phyloP scores from a whole-genome alignment of 2,113 vertebrate genomes.

The Neogobius melanostomus region DNA sequence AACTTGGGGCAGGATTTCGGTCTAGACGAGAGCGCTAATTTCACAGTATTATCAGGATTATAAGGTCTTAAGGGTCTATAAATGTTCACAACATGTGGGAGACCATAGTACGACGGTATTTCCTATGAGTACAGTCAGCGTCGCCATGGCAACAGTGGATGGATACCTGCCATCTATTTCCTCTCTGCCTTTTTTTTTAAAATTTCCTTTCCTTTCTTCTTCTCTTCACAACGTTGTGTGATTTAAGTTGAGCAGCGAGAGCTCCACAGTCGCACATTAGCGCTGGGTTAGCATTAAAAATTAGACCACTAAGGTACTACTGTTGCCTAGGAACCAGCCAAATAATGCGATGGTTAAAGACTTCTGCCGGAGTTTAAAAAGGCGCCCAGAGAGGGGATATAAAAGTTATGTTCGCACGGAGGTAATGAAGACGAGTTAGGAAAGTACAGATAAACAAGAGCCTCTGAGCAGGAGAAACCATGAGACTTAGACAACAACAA shows the following conservation, averaged over 20 bases:
- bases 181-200: neutral
- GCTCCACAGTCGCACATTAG: neutral
- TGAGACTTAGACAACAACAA: neutral
- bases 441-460: neutral
- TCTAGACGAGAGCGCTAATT: too few species aligned
- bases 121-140: neutral
- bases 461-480: neutral
- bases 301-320: neutral
- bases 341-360: slow-evolving; percentile 6
- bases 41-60: neutral
- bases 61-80: slow-evolving; percentile 1
- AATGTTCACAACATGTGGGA: slow-evolving; percentile 8
- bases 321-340: slow-evolving; percentile 3
- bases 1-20: too few species aligned
- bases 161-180: neutral
- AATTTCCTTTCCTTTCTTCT: neutral
- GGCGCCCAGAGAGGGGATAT: slow-evolving; percentile 1
- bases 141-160: slow-evolving; percentile 30
- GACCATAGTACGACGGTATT: slow-evolving; percentile 7
- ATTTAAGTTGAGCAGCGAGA: slow-evolving; percentile 1
- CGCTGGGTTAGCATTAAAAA: neutral
- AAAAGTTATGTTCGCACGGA: slow-evolving; percentile 2
- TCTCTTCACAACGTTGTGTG: neutral
- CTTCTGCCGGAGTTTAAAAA: slow-evolving; percentile 3
- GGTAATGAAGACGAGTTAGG: neutral